A percentile compares a stretch with the other conserved stretches of the same genome.
These are phyloP conservation scores for Adrianichthys oophorus DNA, from an alignment of 2,797 vertebrate species.

Conservation along the genomic window DNA sequence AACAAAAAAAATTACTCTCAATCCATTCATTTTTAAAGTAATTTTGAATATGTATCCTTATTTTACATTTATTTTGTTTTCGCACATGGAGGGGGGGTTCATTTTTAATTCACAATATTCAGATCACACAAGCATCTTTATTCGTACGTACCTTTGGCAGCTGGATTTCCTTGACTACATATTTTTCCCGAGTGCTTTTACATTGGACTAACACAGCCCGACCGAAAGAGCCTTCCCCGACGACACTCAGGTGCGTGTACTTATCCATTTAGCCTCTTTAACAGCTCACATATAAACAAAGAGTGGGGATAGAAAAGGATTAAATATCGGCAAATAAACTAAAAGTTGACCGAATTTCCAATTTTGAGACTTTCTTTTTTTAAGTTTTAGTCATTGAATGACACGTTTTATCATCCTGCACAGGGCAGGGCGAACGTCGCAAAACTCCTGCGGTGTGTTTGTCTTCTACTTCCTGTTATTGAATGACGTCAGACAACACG, in stretches of 20 bases:
- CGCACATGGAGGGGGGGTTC: not conserved
- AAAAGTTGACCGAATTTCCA: not conserved
- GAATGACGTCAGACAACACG: conserved; percentile 48
- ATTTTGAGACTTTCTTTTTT: not conserved
- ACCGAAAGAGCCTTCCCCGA: conserved; percentile 91
- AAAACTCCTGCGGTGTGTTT: conserved; percentile 2
- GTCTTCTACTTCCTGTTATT: conserved; percentile 62
- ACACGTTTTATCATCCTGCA: not conserved
- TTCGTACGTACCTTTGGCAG: conserved; percentile 83
- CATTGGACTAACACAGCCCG: conserved; percentile 82
- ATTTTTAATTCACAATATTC: not conserved
- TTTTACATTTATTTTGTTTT: not conserved
- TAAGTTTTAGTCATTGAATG: not conserved
- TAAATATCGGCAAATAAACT: not conserved
- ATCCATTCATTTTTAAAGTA: too few relatives aligned
- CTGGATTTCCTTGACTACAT: conserved; percentile 88
- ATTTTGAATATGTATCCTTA: not conserved
- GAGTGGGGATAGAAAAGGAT: not conserved
- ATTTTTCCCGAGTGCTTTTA: conserved; percentile 65
- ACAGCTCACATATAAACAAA: not conserved
- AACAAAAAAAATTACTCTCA: conserved; percentile 37
- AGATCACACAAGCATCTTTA: not conserved
- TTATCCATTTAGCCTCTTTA: conserved; percentile 76
- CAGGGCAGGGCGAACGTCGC: not conserved
- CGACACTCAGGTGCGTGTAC: conserved; percentile 78